These are phyloP conservation scores for Brienomyrus longianalis DNA, from an alignment of 2,113 vertebrate genomes.

Conservation along the genomic window DNA sequence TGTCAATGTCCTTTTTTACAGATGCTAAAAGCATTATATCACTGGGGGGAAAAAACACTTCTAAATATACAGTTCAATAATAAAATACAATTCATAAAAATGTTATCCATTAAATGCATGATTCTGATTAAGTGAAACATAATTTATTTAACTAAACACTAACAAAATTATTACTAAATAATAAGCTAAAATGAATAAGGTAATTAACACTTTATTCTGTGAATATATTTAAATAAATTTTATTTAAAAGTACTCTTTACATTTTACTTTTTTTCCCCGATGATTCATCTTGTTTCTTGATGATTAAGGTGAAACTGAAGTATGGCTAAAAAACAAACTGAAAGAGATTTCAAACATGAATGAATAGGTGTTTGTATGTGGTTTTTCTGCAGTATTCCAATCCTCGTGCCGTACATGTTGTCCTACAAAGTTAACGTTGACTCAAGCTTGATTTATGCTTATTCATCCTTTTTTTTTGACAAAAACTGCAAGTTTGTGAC, in stretches of 20 bases:
- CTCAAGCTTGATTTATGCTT: background rate
- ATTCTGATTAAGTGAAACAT: background rate
- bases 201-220: background rate
- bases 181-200: background rate
- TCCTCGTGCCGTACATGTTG: background rate
- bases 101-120: background rate
- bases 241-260: background rate
- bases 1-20: background rate
- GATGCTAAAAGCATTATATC: background rate
- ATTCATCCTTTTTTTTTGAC: conserved; percentile 9
- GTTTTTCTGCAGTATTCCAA: background rate
- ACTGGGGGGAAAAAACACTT: background rate
- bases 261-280: background rate
- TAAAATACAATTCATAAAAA: background rate
- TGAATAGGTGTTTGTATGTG: background rate
- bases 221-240: background rate
- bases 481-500: conserved; percentile 32
- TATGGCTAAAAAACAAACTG: background rate
- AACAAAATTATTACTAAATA: background rate
- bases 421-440: background rate
- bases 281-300: background rate
- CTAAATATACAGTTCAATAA: background rate
- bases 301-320: background rate
- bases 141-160: background rate
- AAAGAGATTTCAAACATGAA: background rate